These are phyloP conservation scores for Chouioia cunea DNA, from an alignment of 2,888 invertebrate species.

Conservation along the genomic window DNA sequence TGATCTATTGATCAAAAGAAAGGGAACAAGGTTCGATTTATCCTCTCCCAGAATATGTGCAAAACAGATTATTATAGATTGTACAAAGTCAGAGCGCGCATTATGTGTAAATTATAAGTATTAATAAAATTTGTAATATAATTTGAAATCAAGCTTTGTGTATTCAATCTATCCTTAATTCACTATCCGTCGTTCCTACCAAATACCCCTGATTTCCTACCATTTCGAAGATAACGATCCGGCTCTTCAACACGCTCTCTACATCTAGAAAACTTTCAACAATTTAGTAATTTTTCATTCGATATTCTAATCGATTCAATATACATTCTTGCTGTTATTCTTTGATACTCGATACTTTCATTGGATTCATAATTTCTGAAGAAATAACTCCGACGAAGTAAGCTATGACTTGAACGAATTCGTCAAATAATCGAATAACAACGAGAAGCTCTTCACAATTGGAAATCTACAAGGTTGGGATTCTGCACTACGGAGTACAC, in stretches of 20 bases:
- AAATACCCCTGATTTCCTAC: no score
- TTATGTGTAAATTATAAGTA: slow-evolving; percentile 45
- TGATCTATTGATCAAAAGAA: slow-evolving; percentile 43
- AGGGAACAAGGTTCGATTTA: slow-evolving; percentile 42
- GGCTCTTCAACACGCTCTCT: not conserved
- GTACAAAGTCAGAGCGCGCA: slow-evolving; percentile 43
- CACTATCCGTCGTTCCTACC: no score
- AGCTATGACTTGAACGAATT: no score
- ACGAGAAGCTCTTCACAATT: no score
- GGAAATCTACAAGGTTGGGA: no score
- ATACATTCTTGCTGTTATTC: no score
- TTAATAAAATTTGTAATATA: slow-evolving; percentile 51
- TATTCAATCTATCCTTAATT: not conserved
- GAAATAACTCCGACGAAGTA: no score
- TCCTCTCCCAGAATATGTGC: slow-evolving; percentile 46
- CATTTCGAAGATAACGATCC: no score
- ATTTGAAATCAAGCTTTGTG: slow-evolving; percentile 13
- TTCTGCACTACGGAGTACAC: no score
- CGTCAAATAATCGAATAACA: no score
- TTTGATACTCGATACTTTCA: no score
- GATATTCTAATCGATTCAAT: not conserved
- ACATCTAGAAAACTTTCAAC: not conserved
- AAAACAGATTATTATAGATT: slow-evolving; percentile 46
- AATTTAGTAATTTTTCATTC: not conserved
- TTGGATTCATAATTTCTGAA: no score